Base-by-base conservation (phyloP, 2,888 invertebrate species). In the Leptarthrus brevirostris region DNA sequence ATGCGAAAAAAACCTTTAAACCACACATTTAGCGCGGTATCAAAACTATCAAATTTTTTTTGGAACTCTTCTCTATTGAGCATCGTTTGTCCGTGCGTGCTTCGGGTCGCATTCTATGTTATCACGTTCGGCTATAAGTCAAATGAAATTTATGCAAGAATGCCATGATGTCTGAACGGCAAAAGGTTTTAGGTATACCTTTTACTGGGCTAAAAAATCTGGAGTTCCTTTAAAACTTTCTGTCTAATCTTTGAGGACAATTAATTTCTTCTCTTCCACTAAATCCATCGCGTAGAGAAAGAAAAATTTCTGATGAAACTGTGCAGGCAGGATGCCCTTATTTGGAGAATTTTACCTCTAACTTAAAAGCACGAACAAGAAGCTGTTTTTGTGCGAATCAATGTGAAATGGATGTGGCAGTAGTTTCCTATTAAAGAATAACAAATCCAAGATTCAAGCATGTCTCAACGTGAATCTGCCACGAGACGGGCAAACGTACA, bases 401-500 rank as follows among this genome's bases (percentile, higher is more conserved):
- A 34, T 16, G 5, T 20, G 64, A 14, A 18, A 64, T 22, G 64
- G 24, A 64, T 24, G 34, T 47, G 34, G 47, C 47, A 14, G 47
- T 18, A 64, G 20, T 64, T 64, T 64, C 44, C 64, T 64, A 64
- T 64, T 64, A 44, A 14, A 64, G 64, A 64, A n/a, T 22, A 44
- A n/a, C 61, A 40, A 16, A 20, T 5, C 20, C 44, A 12, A 44
- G 30, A 40, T 36, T 20, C 24, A 24, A 44, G 47, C 44, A 18
- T 64, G 24, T 24, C 44, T 64, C 44, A 47, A 47, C 64, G 24
- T 47, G 24, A 16, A 47, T 26, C 47, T 64, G 64, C 64, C 64
- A 64, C 64, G 64, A 44, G 64, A 64, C 24, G 64, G 64, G 64
- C 64, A 47, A 64, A 14, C 64, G 64, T 24, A 64, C 64, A 64